Conservation (phyloP, 2,888 invertebrate species). For the Anarsia innoxiella region DNA sequence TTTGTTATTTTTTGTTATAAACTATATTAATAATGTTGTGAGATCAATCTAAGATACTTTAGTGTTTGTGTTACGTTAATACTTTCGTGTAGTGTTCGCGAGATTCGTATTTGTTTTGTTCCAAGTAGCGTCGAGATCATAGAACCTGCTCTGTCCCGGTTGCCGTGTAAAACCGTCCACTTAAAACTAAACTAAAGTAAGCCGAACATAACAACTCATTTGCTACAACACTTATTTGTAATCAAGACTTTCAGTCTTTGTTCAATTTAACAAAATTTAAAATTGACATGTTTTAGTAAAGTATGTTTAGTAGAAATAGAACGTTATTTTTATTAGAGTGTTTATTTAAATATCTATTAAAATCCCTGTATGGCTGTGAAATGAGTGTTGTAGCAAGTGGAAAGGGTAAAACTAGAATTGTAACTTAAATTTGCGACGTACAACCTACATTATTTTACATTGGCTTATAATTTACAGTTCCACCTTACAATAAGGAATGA, state of each 20-base stretch:
- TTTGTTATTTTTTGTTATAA: conserved; percentile 31
- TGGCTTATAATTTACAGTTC: conserved; percentile 52
- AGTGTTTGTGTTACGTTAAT: conserved; percentile 24
- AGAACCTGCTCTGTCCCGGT: conserved; percentile 21
- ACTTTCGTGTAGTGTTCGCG: conserved; percentile 12
- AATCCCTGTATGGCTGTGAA: no score
- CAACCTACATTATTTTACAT: conserved; percentile 32
- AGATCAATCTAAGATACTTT: conserved; percentile 54
- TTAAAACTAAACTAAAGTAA: conserved; percentile 29
- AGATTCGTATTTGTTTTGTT: conserved; percentile 23
- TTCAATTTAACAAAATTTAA: no score
- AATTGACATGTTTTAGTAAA: no score
- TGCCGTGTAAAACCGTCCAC: conserved; percentile 32
- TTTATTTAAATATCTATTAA: no score
- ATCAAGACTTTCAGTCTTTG: no score
- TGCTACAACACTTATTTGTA: no score
- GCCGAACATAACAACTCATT: conserved; percentile 15
- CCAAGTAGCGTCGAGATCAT: conserved; percentile 35
- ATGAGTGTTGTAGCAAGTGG: conserved; percentile 16
- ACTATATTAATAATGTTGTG: no score
- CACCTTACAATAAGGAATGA: conserved; percentile 56
- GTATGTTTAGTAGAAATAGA: no score
- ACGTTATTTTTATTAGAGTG: no score
- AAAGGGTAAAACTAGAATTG: conserved; percentile 22
- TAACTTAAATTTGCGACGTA: conserved; percentile 42